Evolutionary conservation across 2,888 invertebrate species (phyloP).

Genomic region (Tanytarsus gracilentus): DNA sequence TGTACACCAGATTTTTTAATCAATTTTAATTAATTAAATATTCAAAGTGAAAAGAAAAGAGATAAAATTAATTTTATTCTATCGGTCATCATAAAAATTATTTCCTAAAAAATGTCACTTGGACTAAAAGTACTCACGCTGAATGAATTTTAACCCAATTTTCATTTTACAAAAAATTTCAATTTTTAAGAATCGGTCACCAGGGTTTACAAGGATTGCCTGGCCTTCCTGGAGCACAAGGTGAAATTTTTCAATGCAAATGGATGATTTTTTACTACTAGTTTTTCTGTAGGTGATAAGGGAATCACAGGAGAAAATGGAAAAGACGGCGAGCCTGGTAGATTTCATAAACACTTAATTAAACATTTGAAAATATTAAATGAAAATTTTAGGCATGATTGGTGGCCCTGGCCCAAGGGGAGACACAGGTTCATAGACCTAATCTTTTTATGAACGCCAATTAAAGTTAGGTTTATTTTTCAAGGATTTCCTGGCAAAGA

Average conservation of each 20-base stretch:
- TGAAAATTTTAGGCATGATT: too few species aligned
- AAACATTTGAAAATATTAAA: too few species aligned
- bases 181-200: too few species aligned
- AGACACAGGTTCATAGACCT: conserved; percentile 52
- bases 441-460: background rate
- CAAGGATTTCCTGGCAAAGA: conserved; percentile 53
- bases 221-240: conserved; percentile 66
- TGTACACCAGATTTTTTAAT: too few species aligned
- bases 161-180: background rate
- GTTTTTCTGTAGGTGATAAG: conserved; percentile 45
- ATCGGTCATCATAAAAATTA: background rate
- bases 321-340: conserved; percentile 60
- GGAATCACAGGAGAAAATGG: conserved; percentile 68
- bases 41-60: too few species aligned
- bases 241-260: conserved; percentile 36
- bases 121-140: conserved; percentile 19
- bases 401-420: conserved; percentile 68
- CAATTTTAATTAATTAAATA: too few species aligned
- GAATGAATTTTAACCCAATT: background rate
- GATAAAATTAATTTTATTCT: too few species aligned
- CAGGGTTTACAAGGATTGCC: conserved; percentile 65
- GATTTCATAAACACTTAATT: background rate
- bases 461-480: conserved; percentile 40
- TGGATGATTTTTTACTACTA: background rate
- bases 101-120: background rate